Base-by-base conservation (phyloP, 2,888 invertebrate genomes). In the Charanyca ferruginea region DNA sequence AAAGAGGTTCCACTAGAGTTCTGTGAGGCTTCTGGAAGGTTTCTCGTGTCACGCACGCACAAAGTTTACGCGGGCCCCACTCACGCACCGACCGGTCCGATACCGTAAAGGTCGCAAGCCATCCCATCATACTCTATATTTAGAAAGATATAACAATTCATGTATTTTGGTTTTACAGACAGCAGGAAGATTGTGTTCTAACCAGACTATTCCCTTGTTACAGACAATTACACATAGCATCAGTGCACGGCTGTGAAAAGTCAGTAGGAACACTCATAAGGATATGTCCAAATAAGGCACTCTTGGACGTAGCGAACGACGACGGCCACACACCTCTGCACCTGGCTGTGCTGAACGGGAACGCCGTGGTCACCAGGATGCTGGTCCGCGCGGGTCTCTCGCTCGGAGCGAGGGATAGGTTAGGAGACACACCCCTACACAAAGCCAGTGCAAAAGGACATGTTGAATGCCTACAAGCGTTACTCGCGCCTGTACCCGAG, bases 361-460 rank as follows among this genome's bases (percentile, higher is more conserved):
- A 98, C 89, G 96, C 97, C 42, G 96, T 96, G 49, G 96, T 99
- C 52, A 97, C 97, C 2, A 96, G 98, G 73, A 96, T 97, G 94
- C 95, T 99, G 66, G 96, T 99, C 32, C 96, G 97, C 32, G 98
- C 98, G 1, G 99, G 99, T 20, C 98, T 98, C 23, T 89, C 96
- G 80, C 94, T 97, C 3, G 96, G 94, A 44, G 94, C 96, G 52
- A 95, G 98, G 54, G 98, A 98, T 87, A 93, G 96, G 59, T 94
- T 96, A 68, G 99, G 99, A 4, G 98, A 98, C 89, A 98, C 98
- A 0, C 97, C 99, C 0, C 93, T 99, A 8, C 99, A 99, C 90
- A 95, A 98, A 68, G 98, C 99, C 0, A 97, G 98, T 65, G 94
- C 96, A 68, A 94, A 96, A 20, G 98, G 98, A 8, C 96, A 98